Evolutionary conservation across 1,140 invertebrate species (phyloP).

Genomic region (Neodiprion virginianus): DNA sequence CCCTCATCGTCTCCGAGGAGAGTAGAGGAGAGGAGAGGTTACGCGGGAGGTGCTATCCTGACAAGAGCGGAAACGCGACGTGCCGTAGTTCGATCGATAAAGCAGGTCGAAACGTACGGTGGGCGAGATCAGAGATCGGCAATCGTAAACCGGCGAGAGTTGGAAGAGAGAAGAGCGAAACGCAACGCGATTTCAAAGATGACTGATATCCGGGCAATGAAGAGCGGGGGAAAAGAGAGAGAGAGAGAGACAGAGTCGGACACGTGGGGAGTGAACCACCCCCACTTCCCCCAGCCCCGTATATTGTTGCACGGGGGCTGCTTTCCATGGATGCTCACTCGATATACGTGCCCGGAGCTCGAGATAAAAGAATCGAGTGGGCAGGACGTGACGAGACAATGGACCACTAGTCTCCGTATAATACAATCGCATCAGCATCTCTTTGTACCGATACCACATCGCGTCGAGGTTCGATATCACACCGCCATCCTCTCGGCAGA

Average conservation of each 20-base stretch:
- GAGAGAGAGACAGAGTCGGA: background rate
- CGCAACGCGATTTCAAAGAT: background rate
- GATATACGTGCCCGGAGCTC: slow-evolving; percentile 55
- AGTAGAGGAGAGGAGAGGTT: too few species aligned
- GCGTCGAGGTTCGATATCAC: slow-evolving; percentile 57
- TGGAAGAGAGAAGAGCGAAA: background rate
- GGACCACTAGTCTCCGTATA: slow-evolving; percentile 56
- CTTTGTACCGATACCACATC: slow-evolving; percentile 32
- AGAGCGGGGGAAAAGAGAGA: background rate
- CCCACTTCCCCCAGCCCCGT: background rate
- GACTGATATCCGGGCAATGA: too few species aligned
- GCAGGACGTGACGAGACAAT: slow-evolving; percentile 64
- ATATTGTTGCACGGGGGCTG: slow-evolving; percentile 39
- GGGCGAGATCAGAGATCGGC: background rate
- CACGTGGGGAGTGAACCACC: slow-evolving; percentile 26
- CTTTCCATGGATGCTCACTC: slow-evolving; percentile 63
- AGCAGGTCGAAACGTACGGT: background rate
- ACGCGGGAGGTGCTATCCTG: too few species aligned
- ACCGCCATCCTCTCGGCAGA: slow-evolving; percentile 26
- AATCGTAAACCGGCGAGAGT: background rate
- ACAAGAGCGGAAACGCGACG: background rate
- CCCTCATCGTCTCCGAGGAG: too few species aligned
- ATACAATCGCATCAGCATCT: slow-evolving; percentile 65
- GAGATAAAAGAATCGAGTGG: slow-evolving; percentile 62
- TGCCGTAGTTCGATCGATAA: slow-evolving; percentile 7